Conservation (phyloP, 1,140 invertebrate species). For the Danaus melanippus region DNA sequence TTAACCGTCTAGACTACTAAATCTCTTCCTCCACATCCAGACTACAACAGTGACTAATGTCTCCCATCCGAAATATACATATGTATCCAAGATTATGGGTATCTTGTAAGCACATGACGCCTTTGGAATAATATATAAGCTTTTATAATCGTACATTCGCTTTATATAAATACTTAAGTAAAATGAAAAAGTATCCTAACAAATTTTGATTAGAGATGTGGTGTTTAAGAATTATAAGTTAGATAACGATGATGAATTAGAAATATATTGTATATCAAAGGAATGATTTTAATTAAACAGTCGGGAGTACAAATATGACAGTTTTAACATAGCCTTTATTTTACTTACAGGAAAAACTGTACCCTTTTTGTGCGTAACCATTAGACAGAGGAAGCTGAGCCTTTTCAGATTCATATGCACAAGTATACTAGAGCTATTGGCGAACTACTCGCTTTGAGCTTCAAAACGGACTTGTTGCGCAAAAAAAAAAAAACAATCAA, state of each 20-base stretch:
- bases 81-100: too few species aligned
- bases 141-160: too few species aligned
- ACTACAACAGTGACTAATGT: too few species aligned
- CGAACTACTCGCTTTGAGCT: constrained; percentile 15
- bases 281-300: neutral
- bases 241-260: neutral
- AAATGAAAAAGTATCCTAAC: too few species aligned
- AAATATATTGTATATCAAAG: neutral
- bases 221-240: too few species aligned
- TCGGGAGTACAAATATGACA: neutral
- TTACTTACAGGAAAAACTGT: neutral
- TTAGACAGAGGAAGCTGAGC: constrained; percentile 1
- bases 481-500: neutral
- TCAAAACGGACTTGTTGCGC: constrained; percentile 19
- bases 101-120: too few species aligned
- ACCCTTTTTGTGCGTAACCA: neutral
- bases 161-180: too few species aligned
- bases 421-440: constrained; percentile 17
- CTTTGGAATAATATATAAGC: too few species aligned
- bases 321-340: constrained; percentile 7
- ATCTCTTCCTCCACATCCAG: too few species aligned
- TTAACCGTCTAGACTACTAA: too few species aligned
- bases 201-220: too few species aligned
- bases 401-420: constrained; percentile 18
- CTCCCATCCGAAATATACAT: too few species aligned